Percentiles rank a stretch among this genome's conserved stretches.
These are phyloP conservation scores for Dermolepida albohirtum DNA, from an alignment of 2,888 invertebrate genomes.

Conservation along the genomic window DNA sequence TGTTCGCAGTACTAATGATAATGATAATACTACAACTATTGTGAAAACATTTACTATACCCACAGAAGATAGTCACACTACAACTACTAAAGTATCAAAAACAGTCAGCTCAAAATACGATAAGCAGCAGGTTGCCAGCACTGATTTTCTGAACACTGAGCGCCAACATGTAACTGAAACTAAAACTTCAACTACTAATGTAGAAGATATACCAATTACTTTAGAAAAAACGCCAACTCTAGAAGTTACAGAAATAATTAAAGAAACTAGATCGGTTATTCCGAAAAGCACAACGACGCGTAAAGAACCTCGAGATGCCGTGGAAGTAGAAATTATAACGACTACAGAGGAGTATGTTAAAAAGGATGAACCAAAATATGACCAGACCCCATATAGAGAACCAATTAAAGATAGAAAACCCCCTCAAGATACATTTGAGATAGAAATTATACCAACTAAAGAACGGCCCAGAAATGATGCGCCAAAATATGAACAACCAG, in stretches of 20 bases:
- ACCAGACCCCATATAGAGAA: background rate
- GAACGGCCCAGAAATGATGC: constrained; percentile 3
- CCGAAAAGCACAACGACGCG: no score
- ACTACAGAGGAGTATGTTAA: no score
- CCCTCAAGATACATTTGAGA: background rate
- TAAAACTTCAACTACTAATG: constrained; percentile 15
- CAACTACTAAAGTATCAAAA: constrained; percentile 7
- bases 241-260: background rate
- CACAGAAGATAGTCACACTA: background rate
- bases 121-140: constrained; percentile 44
- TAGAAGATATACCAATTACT: constrained; percentile 6
- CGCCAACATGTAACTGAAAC: constrained; percentile 47
- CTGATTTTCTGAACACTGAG: constrained; percentile 54
- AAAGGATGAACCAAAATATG: constrained; percentile 5
- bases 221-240: background rate
- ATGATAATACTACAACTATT: constrained; percentile 7
- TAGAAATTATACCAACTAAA: constrained; percentile 4
- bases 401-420: background rate
- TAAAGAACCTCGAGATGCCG: no score
- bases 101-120: constrained; percentile 40
- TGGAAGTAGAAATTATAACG: no score
- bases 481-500: constrained; percentile 50
- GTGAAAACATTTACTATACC: constrained; percentile 12
- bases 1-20: constrained; percentile 18
- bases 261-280: background rate